Evolutionary conservation across 2,888 invertebrate species (phyloP), one percentile per base, ranked within the genome.

Genomic region (Xanthia togata): DNA sequence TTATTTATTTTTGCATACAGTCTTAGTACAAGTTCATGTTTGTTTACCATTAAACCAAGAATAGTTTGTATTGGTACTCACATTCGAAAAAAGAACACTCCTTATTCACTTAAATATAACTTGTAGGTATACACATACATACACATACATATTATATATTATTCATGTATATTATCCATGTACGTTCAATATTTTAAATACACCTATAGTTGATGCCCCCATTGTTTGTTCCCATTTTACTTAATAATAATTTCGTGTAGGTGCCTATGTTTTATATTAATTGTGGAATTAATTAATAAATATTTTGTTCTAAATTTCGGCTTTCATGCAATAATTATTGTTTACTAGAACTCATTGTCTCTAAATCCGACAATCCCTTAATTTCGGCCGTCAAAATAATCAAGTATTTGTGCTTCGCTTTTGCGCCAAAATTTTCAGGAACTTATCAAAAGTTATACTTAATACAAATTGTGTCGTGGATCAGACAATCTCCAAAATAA

Each of bases 401-500:
- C 62, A 62, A 67, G 50, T 50, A 55, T 50, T 67, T 50, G 44
- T 38, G 23, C 31, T 73, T n/a, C 44, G 60, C 23, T 41, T 64
- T 79, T 59, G 44, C 53, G 64, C 47, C 20, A 73, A 5, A 73
- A 81, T 38, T 50, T 41, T 35, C 73, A 26, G n/a, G 26, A 77
- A 68, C 23, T 68, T 38, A 76, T 50, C 14, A 20, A 57, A 72
- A 80, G 73, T 53, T 78, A 64, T 57, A 79, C 12, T 55, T 80
- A 53, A 62, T 80, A 67, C 47, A 62, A 78, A 80, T 50, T 68
- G 23, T 50, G 55, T 53, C 59, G 53, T n/a, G 20, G 41, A 62
- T 57, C 44, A 57, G 65, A 63, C 12, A 50, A 35, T 67, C 47
- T 57, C 6, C 47, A 17, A 55, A 67, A 38, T 41, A 31, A 20